Conservation (phyloP, 2,113 vertebrate genomes). For the Tyto alba region DNA sequence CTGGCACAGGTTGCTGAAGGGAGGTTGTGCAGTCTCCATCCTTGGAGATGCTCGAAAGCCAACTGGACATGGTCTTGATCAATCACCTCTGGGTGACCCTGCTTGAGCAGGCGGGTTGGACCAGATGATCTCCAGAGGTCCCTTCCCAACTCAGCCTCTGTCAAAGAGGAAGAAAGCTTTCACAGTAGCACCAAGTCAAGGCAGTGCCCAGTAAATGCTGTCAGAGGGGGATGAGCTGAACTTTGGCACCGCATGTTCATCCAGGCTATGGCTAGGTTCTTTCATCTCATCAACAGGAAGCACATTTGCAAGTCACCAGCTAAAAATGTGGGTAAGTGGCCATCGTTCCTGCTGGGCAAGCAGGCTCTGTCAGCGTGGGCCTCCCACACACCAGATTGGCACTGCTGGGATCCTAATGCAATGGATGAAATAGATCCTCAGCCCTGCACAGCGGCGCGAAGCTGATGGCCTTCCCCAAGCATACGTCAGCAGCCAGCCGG, state of each 20-base stretch:
- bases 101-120: not conserved
- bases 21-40: too few relatives aligned
- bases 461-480: not conserved
- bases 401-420: not conserved
- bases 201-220: not conserved
- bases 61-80: too few relatives aligned
- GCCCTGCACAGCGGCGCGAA: fast-evolving
- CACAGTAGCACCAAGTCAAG: not conserved
- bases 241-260: not conserved
- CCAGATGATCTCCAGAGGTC: not conserved
- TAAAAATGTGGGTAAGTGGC: not conserved
- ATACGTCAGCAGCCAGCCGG: not conserved
- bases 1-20: too few relatives aligned
- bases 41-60: too few relatives aligned
- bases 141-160: not conserved
- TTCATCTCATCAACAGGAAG: not conserved
- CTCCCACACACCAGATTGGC: not conserved
- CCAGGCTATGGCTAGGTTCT: not conserved
- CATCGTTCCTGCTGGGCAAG: not conserved
- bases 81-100: not conserved
- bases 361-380: not conserved
- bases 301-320: not conserved
- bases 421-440: fast-evolving
- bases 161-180: not conserved
- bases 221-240: not conserved